Base-by-base conservation (phyloP, 2,113 vertebrate species). In the Lasiurus borealis region DNA sequence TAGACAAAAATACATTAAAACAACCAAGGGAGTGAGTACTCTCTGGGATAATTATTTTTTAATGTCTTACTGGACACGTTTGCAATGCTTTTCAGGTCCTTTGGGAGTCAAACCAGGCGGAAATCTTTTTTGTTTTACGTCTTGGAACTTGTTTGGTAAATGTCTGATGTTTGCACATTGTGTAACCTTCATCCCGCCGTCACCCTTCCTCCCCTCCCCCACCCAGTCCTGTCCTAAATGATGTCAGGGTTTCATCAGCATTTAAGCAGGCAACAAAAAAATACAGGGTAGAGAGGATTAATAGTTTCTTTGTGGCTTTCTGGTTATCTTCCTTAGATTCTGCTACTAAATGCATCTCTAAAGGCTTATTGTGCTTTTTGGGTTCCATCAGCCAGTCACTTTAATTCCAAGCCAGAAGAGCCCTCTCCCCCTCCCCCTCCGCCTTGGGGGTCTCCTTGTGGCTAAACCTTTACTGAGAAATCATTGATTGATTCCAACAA, bases 1-100 rank as follows among this genome's bases (percentile, higher is more conserved):
- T 98, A 98, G 98, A 97, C 98, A 98, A 98, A 98, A 98, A 98
- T 99, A 99, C 98, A 98, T 99, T 99, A 98, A 98, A 99, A 98
- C 97, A 98, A 98, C 98, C 98, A 98, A 98, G 98, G 98, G 98
- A 99, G 98, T 98, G 97, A 99, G 99, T 98, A 98, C 95, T 99
- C 98, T 98, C 98, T 88, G 95, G 96, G 94, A 94, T 97, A 98
- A 98, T 98, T 99, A 98, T 99, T 98, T 99, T 98, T 98, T 98
- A 98, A 99, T 98, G 98, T 98, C 98, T 98, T 98, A 98, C 98
- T 98, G 97, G 98, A 99, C 98, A 98, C 98, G 91, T 98, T 97
- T 98, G 97, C 98, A 98, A 98, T 98, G 98, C 97, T 98, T 98
- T 98, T 98, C 95, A 96, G 98, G 97, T 99, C 98, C 98, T 98